phyloP scores from a whole-genome alignment of 2,113 vertebrate genomes.

The Euleptes europaea region DNA sequence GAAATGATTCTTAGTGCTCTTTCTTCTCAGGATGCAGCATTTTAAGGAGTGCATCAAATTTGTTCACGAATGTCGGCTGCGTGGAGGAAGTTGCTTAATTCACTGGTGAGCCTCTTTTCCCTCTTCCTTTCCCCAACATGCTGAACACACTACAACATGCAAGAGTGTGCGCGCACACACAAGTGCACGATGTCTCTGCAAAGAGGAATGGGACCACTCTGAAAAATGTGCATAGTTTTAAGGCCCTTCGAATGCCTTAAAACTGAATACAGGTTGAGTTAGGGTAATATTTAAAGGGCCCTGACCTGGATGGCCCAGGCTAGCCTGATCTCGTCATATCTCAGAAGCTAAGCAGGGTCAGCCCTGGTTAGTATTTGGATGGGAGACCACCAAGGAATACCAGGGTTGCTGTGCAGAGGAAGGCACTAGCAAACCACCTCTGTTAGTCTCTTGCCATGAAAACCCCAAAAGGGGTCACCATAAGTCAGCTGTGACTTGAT shows the following conservation, averaged over 20 bases:
- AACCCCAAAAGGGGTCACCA: no score
- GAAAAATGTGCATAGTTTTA: not conserved
- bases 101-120: constrained; percentile 80
- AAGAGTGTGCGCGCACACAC: no score
- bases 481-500: no score
- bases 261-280: not conserved
- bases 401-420: no score
- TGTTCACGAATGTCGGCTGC: constrained; percentile 86
- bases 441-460: no score
- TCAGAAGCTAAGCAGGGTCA: no score
- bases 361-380: no score
- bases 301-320: no score
- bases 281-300: no score
- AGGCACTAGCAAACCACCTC: no score
- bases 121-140: not conserved
- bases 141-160: not conserved
- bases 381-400: no score
- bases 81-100: constrained; percentile 85
- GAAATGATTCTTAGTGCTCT: constrained; percentile 26
- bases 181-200: not conserved
- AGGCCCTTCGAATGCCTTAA: not conserved
- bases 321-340: no score
- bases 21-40: constrained; percentile 79
- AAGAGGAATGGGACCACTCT: not conserved
- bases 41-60: constrained; percentile 89